These are phyloP conservation scores for Chrysina gloriosa DNA, from an alignment of 2,888 invertebrate species.

Conservation along the genomic window DNA sequence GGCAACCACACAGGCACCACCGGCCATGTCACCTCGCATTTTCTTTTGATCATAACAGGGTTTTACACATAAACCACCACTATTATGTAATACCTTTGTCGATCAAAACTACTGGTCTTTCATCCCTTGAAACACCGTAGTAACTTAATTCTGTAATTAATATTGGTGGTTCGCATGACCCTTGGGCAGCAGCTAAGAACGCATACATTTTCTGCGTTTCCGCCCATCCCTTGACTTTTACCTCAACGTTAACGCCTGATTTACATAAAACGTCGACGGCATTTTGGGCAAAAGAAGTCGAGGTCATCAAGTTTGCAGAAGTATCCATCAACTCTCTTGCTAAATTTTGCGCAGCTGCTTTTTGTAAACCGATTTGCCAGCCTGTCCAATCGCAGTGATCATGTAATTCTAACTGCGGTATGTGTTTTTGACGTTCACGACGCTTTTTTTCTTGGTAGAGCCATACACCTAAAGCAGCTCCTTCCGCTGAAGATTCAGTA, in stretches of 20 bases:
- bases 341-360: conserved; percentile 85
- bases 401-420: conserved; percentile 68
- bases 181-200: conserved; percentile 80
- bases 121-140: conserved; percentile 71
- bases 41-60: conserved; percentile 71
- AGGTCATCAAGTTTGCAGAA: conserved; percentile 84
- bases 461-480: conserved; percentile 76
- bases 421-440: conserved; percentile 57
- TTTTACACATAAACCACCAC: conserved; percentile 81
- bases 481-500: conserved; percentile 85
- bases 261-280: conserved; percentile 70
- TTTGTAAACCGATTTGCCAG: conserved; percentile 78
- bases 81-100: conserved; percentile 71
- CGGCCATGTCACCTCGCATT: conserved; percentile 89
- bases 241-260: conserved; percentile 72
- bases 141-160: conserved; percentile 85
- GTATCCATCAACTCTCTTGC: conserved; percentile 82
- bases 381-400: conserved; percentile 76
- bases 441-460: conserved; percentile 75
- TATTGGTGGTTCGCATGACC: conserved; percentile 82
- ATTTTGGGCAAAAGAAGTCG: conserved; percentile 80
- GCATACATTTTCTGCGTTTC: conserved; percentile 83
- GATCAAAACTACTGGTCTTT: conserved; percentile 78
- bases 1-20: conserved; percentile 82
- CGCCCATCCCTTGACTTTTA: conserved; percentile 80